A percentile compares a stretch with the other conserved stretches of the same genome.
Conservation (phyloP, 1,140 invertebrate genomes). For the Bilobella aurantiaca region DNA sequence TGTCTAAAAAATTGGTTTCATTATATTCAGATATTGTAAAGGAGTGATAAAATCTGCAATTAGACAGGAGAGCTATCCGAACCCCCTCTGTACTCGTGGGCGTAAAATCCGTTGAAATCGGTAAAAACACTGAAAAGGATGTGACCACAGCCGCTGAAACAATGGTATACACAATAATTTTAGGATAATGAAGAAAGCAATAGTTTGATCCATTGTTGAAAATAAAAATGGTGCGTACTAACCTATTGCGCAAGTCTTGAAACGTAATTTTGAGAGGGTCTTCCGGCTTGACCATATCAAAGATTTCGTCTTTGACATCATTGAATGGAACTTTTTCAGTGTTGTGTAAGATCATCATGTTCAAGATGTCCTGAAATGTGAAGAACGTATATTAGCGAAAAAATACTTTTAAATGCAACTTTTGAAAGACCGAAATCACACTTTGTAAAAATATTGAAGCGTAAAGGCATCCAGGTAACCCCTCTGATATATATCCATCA, state of each 20-base stretch:
- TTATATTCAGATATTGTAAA: no score
- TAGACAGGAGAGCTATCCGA: background rate
- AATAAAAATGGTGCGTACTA: no score
- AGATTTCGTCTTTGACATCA: slow-evolving; percentile 94
- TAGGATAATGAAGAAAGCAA: background rate
- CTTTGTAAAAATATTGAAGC: slow-evolving; percentile 85
- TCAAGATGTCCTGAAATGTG: slow-evolving; percentile 65
- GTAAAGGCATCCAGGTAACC: slow-evolving; percentile 83
- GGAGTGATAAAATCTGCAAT: no score
- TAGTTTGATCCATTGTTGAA: background rate
- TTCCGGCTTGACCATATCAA: slow-evolving; percentile 90
- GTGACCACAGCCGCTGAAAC: slow-evolving; percentile 72
- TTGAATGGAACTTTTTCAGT: slow-evolving; percentile 80
- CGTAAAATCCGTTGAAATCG: slow-evolving; percentile 93
- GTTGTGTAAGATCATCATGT: slow-evolving; percentile 71
- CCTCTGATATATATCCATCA: slow-evolving; percentile 78
- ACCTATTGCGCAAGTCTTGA: slow-evolving; percentile 61
- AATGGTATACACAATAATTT: background rate
- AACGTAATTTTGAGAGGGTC: slow-evolving; percentile 77
- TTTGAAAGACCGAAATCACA: slow-evolving; percentile 37
- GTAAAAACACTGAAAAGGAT: slow-evolving; percentile 88
- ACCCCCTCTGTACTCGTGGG: slow-evolving; percentile 80
- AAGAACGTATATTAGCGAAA: background rate
- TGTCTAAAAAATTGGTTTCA: no score
- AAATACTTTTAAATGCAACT: background rate